Evolutionary conservation across 2,888 invertebrate genomes (phyloP), one percentile per base, ranked within the genome.

Genomic region (Strigamia maritima): DNA sequence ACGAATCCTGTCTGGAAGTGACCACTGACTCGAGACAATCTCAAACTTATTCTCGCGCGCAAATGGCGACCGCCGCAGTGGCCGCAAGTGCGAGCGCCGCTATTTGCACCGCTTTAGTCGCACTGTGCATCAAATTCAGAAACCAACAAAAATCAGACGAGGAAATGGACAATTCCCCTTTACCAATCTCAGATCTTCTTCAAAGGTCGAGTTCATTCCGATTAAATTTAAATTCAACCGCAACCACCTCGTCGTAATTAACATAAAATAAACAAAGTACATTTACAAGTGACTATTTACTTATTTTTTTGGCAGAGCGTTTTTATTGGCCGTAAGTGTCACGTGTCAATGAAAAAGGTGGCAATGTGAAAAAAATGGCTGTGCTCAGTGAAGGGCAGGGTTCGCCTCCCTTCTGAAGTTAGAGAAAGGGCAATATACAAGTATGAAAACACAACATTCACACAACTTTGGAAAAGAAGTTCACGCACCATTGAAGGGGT

Each of bases 21-120:
- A 80, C 74, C 78, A 81, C 22, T 75, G 76, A 14, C 54, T 70
- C 40, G 76, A 80, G 79, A 80, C 76, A 54, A 75, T 79, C 38
- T 40, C 19, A 19, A 24, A 60, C 60, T 19, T 60, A 60, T 19
- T 19, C 60, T 3, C 19, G 24, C 6, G 76, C 81, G n/a, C 82
- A 82, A 76, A 81, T 83, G 6, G 82, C 82, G 10, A 79, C 82
- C 6, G 82, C 82, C 10, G 80, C 81, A 12, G 81, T 81, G 10
- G 81, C 82, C 7, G 82, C 83, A 22, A 80, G 81, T 26, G 80
- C 82, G 0, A 77, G 81, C 10, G 82, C 83, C 14, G 79, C 82
- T 16, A 80, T 82, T 14, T 75, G 82, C 31, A 79, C 81, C 14
- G 80, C 81, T 24, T 35, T 82, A 8, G 80, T 81, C 28, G 81